phyloP scores from a whole-genome alignment of 35 echinoderm and acorn worm genomes.

The Patiria miniata region DNA sequence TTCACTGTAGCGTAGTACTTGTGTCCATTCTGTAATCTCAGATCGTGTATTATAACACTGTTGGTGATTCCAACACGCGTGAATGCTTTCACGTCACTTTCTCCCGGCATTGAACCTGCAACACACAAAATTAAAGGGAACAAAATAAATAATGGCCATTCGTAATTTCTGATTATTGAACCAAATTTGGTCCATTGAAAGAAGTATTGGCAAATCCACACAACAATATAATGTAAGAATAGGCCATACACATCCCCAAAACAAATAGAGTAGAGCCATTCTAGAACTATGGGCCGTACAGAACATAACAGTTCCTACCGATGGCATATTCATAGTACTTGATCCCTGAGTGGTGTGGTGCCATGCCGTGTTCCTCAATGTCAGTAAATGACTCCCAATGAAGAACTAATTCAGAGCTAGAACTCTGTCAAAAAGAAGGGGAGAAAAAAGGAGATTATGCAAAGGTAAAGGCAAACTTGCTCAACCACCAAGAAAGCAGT shows the following conservation, averaged over 20 bases:
- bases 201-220: background rate
- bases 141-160: background rate
- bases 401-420: slow-evolving; percentile 36
- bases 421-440: background rate
- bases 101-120: slow-evolving; percentile 35
- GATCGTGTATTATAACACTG: background rate
- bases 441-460: too few species aligned
- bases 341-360: slow-evolving; percentile 51
- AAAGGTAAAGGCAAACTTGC: too few species aligned
- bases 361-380: slow-evolving; percentile 50
- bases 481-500: too few species aligned
- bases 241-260: background rate
- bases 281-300: background rate
- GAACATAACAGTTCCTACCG: background rate
- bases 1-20: slow-evolving; percentile 38
- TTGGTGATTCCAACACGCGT: slow-evolving; percentile 24
- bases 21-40: slow-evolving; percentile 38
- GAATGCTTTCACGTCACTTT: slow-evolving; percentile 26
- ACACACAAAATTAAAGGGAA: background rate
- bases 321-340: slow-evolving; percentile 36
- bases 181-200: background rate
- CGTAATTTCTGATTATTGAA: background rate
- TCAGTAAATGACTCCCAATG: slow-evolving; percentile 53
- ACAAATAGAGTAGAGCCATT: background rate
- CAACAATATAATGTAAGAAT: background rate